Evolutionary conservation across 1,140 invertebrate species (phyloP).

Genomic region (Rhagoletis pomonella): DNA sequence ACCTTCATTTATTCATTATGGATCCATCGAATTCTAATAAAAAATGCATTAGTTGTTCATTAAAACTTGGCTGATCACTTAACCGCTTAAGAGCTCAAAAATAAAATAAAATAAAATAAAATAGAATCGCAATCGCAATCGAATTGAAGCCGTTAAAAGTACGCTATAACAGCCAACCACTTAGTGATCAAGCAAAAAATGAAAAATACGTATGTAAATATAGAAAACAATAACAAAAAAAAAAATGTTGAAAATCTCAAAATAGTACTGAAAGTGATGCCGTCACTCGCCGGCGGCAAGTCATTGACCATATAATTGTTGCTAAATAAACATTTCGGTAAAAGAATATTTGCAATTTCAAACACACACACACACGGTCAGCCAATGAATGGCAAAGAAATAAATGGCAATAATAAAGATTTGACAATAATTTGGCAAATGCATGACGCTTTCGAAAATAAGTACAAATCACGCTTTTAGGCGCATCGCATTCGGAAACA

Average conservation of each 20-base stretch:
- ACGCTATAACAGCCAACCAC: neutral
- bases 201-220: neutral
- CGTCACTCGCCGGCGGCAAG: constrained; percentile 12
- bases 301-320: constrained; percentile 32
- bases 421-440: neutral
- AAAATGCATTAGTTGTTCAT: constrained; percentile 17
- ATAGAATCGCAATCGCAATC: no score
- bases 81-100: neutral
- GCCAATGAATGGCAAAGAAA: neutral
- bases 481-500: neutral
- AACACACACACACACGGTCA: neutral
- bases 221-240: neutral
- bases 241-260: neutral
- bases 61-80: neutral
- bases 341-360: constrained; percentile 11
- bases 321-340: neutral
- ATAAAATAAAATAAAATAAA: no score
- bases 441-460: neutral
- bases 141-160: no score
- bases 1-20: neutral
- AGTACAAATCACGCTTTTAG: neutral
- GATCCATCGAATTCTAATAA: neutral
- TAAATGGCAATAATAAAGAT: neutral
- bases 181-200: neutral
- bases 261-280: constrained; percentile 6